A percentile compares a stretch with the other conserved stretches of the same genome.
phyloP scores from a whole-genome alignment of 2,797 vertebrate genomes.

The Sternarchorhynchus goeldii region DNA sequence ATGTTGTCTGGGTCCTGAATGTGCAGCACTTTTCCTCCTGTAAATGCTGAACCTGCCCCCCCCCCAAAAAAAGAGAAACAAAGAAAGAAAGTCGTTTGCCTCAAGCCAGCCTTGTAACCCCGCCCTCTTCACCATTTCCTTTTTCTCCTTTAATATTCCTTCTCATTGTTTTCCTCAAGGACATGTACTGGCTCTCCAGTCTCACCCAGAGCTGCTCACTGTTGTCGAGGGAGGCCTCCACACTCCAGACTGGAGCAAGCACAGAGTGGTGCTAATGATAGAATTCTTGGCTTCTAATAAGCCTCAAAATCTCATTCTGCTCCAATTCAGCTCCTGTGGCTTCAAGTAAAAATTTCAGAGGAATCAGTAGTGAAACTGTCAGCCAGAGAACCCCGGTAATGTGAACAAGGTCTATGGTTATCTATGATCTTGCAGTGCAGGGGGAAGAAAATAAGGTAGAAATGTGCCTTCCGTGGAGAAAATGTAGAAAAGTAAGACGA shows the following conservation, averaged over 20 bases:
- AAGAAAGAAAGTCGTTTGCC: conserved; percentile 34
- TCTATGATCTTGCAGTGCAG: conserved; percentile 42
- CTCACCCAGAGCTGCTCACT: conserved; percentile 33
- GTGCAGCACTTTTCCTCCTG: conserved; percentile 31
- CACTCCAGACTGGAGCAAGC: conserved; percentile 51
- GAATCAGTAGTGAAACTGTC: conserved; percentile 44
- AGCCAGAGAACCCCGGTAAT: conserved; percentile 37
- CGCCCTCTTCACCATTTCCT: conserved; percentile 46
- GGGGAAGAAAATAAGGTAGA: conserved; percentile 18
- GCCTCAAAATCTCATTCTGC: conserved; percentile 63
- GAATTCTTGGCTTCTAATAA: conserved; percentile 62
- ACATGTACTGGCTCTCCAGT: conserved; percentile 54
- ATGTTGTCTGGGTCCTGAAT: conserved; percentile 36
- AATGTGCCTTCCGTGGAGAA: conserved; percentile 38
- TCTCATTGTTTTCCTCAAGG: conserved; percentile 62
- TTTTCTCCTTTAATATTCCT: conserved; percentile 35
- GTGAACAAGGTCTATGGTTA: conserved; percentile 50
- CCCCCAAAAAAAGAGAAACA: not conserved
- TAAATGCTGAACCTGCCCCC: not conserved
- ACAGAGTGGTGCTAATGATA: conserved; percentile 58
- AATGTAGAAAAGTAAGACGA: conserved; percentile 47
- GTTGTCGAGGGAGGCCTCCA: conserved; percentile 58
- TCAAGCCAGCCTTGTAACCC: conserved; percentile 37
- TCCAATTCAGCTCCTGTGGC: conserved; percentile 59
- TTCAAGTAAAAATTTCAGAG: conserved; percentile 51